A percentile compares a stretch with the other conserved stretches of the same genome.
Evolutionary conservation across 2,797 vertebrate genomes (phyloP).

Genomic region (Uromys caudimaculatus): DNA sequence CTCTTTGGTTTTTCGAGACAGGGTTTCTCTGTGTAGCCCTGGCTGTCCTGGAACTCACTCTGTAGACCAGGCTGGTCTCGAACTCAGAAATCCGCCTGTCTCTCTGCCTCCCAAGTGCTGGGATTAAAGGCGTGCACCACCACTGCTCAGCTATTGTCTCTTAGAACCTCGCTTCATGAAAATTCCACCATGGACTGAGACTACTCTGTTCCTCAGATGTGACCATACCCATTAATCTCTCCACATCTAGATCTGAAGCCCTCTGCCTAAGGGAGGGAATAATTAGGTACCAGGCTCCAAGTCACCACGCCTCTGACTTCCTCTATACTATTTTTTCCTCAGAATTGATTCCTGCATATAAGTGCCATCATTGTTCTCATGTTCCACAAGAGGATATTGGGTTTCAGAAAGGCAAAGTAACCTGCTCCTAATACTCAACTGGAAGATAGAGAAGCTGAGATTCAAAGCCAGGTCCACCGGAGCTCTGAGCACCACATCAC

Average conservation of each 20-base stretch:
- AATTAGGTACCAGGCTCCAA: neutral
- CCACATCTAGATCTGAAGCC: neutral
- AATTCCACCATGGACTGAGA: neutral
- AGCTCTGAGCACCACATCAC: neutral
- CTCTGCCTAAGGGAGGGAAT: neutral
- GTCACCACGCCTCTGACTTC: neutral
- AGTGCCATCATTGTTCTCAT: neutral
- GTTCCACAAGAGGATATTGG: neutral
- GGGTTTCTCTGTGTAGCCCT: too few relatives aligned
- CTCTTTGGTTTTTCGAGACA: too few relatives aligned
- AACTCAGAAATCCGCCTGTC: too few relatives aligned
- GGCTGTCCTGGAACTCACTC: too few relatives aligned
- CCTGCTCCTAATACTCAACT: slow-evolving; percentile 14
- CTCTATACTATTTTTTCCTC: neutral
- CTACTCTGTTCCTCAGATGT: neutral
- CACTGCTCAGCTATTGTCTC: neutral
- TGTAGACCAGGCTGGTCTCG: too few relatives aligned
- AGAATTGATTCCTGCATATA: neutral
- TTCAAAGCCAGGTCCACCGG: neutral
- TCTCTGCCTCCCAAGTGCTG: too few relatives aligned
- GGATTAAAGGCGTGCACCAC: too few relatives aligned
- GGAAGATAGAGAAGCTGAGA: neutral
- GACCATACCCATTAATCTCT: neutral
- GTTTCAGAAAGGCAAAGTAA: slow-evolving; percentile 1
- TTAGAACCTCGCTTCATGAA: neutral